Evolutionary conservation across 2,113 vertebrate species (phyloP).

Genomic region (Coracopsis vasa): DNA sequence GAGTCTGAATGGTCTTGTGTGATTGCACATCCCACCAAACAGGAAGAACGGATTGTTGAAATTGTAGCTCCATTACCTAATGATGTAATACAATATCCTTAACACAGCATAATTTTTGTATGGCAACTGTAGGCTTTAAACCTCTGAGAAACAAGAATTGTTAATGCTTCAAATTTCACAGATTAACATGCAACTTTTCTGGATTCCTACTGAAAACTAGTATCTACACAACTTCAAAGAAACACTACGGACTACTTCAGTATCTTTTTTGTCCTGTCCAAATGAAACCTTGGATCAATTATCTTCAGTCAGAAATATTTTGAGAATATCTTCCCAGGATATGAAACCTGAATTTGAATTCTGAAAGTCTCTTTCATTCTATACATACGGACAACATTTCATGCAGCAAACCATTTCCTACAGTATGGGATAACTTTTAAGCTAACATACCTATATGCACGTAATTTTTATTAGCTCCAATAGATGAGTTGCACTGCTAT

Average conservation of each 20-base stretch:
- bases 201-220: not conserved
- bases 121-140: not conserved
- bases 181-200: not conserved
- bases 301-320: not conserved
- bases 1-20: conserved; percentile 99
- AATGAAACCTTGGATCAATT: not conserved
- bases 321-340: not conserved
- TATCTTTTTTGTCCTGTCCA: not conserved
- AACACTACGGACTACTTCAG: not conserved
- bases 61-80: conserved; percentile 91
- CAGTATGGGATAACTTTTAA: not conserved
- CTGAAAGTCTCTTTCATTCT: not conserved
- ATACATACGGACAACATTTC: not conserved
- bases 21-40: conserved; percentile 97
- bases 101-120: not conserved
- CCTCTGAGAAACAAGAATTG: not conserved
- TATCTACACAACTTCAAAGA: not conserved
- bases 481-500: not conserved
- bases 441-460: not conserved
- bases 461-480: not conserved
- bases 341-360: not conserved
- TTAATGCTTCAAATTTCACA: not conserved
- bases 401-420: not conserved
- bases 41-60: conserved; percentile 97
- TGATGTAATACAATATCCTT: not conserved